These are phyloP conservation scores for Ranitomeya imitator DNA, from an alignment of 2,113 vertebrate species.

Conservation along the genomic window DNA sequence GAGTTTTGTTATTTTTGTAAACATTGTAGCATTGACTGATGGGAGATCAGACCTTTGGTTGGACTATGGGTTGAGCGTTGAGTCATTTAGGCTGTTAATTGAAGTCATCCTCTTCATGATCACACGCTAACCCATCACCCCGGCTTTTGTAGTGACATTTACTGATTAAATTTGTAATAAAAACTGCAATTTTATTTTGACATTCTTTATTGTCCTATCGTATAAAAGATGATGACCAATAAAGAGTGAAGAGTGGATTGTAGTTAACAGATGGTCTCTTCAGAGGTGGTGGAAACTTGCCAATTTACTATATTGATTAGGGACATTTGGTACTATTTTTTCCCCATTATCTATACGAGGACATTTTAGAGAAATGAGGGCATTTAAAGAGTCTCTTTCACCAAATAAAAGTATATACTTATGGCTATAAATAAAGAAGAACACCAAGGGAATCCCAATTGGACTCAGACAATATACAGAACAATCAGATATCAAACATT, in stretches of 20 bases:
- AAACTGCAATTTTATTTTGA: conserved; percentile 21
- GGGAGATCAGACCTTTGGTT: neutral
- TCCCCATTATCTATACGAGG: neutral
- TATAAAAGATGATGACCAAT: conserved; percentile 35
- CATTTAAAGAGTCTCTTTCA: neutral
- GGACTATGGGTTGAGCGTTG: neutral
- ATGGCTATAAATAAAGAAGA: neutral
- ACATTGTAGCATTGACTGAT: neutral
- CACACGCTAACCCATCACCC: neutral
- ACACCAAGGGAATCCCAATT: neutral
- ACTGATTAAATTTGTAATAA: conserved; percentile 26
- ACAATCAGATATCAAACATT: too few relatives aligned
- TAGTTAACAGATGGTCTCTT: conserved; percentile 26
- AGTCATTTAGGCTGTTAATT: neutral
- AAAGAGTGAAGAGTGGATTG: conserved; percentile 11
- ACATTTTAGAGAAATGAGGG: neutral
- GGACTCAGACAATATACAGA: too few relatives aligned
- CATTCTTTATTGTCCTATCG: conserved; percentile 16
- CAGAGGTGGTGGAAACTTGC: neutral
- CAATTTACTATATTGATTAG: conserved; percentile 16
- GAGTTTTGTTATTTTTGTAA: neutral
- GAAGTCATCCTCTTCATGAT: neutral
- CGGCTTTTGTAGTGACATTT: neutral
- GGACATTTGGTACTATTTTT: neutral
- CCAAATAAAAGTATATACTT: neutral